Conservation (phyloP, 2,797 vertebrate genomes). For the Halcyon badia region DNA sequence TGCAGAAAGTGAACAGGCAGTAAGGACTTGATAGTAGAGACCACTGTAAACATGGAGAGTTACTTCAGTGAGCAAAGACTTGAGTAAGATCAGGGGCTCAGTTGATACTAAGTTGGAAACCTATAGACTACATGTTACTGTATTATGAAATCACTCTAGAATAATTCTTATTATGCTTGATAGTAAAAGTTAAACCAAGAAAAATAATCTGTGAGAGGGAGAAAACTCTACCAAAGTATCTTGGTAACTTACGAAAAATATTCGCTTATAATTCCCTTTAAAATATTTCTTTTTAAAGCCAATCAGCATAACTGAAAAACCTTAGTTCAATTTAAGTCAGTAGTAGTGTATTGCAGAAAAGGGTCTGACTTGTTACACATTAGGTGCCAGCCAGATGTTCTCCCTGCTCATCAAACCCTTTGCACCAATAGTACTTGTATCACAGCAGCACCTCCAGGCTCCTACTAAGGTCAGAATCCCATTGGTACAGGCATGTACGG, state of each 20-base stretch:
- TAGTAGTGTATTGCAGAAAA: background rate
- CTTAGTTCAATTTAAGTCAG: background rate
- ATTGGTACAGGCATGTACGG: accelerated
- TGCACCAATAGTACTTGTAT: background rate
- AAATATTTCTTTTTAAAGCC: background rate
- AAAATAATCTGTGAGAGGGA: background rate
- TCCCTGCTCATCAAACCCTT: background rate
- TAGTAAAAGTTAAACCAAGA: background rate
- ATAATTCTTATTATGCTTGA: background rate
- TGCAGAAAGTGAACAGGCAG: background rate
- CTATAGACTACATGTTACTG: background rate
- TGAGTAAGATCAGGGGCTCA: background rate
- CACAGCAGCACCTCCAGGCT: background rate
- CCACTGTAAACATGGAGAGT: accelerated
- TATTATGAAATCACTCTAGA: background rate
- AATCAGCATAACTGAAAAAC: background rate
- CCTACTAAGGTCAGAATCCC: background rate
- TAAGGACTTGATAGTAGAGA: background rate
- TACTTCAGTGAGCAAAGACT: background rate
- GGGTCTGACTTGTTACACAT: background rate
- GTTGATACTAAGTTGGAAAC: background rate
- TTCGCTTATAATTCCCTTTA: background rate
- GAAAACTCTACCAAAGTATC: background rate
- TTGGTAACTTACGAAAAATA: background rate
- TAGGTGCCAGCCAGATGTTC: constrained; percentile 22